phyloP scores from a whole-genome alignment of 2,113 vertebrate genomes.

The Cyphotilapia sp. region DNA sequence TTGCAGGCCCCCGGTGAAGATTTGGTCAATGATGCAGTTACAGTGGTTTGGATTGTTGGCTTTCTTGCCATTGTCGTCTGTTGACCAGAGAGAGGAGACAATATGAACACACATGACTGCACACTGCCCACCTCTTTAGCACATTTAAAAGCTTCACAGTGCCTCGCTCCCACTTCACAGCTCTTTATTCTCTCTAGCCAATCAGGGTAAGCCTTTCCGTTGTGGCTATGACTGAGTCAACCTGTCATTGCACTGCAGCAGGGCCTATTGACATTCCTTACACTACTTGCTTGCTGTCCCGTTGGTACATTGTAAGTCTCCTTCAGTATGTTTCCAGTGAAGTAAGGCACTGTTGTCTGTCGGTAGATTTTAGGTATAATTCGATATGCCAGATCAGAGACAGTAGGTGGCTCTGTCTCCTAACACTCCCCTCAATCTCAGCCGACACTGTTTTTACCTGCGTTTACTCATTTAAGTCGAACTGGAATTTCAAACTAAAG shows the following conservation, averaged over 20 bases:
- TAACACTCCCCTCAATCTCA: background rate
- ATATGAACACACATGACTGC: background rate
- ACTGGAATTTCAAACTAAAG: background rate
- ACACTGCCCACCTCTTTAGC: background rate
- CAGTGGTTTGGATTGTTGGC: slow-evolving; percentile 98
- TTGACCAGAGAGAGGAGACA: background rate
- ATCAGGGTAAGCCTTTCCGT: background rate
- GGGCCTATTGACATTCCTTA: slow-evolving; percentile 47
- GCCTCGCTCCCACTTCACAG: background rate
- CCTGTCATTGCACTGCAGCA: slow-evolving; percentile 26
- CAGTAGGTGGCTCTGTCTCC: background rate
- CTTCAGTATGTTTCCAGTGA: slow-evolving; percentile 30
- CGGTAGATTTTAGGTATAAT: background rate
- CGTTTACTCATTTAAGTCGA: background rate
- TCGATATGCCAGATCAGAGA: background rate
- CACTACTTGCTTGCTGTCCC: slow-evolving; percentile 19
- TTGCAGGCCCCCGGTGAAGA: slow-evolving; percentile 95
- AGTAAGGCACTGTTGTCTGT: background rate
- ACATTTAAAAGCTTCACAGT: background rate
- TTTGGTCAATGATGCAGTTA: slow-evolving; percentile 99
- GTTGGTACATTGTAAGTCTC: slow-evolving; percentile 29
- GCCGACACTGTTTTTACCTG: background rate
- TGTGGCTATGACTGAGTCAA: slow-evolving; percentile 23
- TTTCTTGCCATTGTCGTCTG: slow-evolving; percentile 95
- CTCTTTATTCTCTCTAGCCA: background rate